Conservation (phyloP, 2,113 vertebrate genomes). For the Desmodus rotundus region DNA sequence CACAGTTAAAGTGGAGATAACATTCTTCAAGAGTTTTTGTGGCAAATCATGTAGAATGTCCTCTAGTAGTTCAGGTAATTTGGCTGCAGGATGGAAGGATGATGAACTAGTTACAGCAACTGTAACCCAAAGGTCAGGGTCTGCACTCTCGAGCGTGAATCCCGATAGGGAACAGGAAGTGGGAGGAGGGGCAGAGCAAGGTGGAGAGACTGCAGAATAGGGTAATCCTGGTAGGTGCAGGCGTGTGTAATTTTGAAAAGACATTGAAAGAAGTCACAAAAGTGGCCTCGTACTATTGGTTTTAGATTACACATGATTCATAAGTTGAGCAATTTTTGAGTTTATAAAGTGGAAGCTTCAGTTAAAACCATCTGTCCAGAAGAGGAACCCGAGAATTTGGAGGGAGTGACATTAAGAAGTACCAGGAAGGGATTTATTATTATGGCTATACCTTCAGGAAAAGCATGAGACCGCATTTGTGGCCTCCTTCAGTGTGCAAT, state of each 20-base stretch:
- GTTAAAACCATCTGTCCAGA: slow-evolving; percentile 19
- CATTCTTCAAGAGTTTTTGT: neutral
- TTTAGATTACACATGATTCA: neutral
- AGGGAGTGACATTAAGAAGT: neutral
- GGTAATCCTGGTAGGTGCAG: neutral
- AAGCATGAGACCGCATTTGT: neutral
- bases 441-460: neutral
- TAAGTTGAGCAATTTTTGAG: neutral
- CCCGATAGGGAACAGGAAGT: neutral
- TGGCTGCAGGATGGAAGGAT: neutral
- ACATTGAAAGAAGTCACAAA: neutral
- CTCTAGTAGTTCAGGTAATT: neutral
- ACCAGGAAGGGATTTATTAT: neutral
- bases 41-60: neutral
- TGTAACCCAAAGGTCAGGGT: neutral
- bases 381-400: neutral
- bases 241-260: neutral
- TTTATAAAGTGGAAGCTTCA: slow-evolving; percentile 9
- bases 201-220: neutral
- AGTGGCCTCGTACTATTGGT: neutral
- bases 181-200: neutral
- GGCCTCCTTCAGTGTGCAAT: neutral
- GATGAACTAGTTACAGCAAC: neutral
- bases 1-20: neutral
- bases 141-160: neutral